Evolutionary conservation across 2,888 invertebrate species (phyloP), one percentile per base, ranked within the genome.

Genomic region (Drosophila sordidula): DNA sequence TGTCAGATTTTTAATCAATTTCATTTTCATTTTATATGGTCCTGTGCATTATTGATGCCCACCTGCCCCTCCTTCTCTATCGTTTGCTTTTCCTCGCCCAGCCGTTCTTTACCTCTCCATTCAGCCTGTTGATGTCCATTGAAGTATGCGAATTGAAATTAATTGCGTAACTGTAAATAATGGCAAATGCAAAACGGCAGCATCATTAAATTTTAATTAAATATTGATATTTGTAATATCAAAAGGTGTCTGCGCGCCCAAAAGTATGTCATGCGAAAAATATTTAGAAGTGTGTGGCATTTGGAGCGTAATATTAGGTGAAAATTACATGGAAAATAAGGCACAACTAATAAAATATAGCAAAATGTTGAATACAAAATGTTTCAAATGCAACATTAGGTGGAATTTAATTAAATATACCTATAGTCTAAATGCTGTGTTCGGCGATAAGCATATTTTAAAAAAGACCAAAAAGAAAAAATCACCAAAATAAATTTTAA

Each of bases 81-180:
- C 36, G 32, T 18, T 14, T 18, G 18, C 9, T 46, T 25, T 41
- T 25, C 14, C 36, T 16, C 18, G 14, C 6, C 3, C 12, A 3
- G n/a, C 41, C 41, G 6, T 47, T 12, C 4, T 14, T 12, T 32
- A 16, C 6, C 12, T 3, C 9, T 14, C n/a, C 25, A n/a, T 5
- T 26, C 36, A 51, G 64, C 46, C 59, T 36, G 68, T 59, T 61
- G 49, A 34, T 47, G 77, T 57, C 56, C 75, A 61, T 26, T 66
- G 75, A 71, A 69, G 51, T 67, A 69, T 41, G 50, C 51, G 54
- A 52, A 56, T 72, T 59, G 50, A 68, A 80, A 78, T 71, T 71
- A 73, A 79, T 81, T 81, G 67, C 72, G 29, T 45, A 69, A 63
- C 63, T 71, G 70, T 75, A 66, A 74, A 72, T 78, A 69, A 67